Percentiles rank a stretch among this genome's conserved stretches.
Evolutionary conservation across 2,113 vertebrate species (phyloP).

Genomic region (Alexandromys fortis): DNA sequence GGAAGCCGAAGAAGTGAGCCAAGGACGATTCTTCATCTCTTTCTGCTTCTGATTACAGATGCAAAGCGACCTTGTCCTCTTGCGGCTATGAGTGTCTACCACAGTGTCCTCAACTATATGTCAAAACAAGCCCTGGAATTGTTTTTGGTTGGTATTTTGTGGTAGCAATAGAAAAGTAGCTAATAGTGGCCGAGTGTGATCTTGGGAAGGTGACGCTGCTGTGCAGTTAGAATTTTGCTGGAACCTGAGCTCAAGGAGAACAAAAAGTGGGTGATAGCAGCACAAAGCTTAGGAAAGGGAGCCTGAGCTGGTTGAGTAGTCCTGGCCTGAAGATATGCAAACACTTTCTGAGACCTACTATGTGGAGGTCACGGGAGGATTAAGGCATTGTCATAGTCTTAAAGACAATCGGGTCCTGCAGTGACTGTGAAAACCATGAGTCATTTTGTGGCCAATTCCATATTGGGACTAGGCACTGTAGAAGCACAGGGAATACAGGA

Average conservation of each 20-base stretch:
- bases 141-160: background rate
- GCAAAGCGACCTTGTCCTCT: background rate
- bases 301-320: background rate
- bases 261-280: background rate
- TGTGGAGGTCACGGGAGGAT: rapidly evolving
- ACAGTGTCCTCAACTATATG: background rate
- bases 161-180: background rate
- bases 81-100: background rate
- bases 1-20: background rate
- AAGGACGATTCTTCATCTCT: background rate
- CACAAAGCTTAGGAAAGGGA: background rate
- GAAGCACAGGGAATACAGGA: background rate
- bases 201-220: background rate
- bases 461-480: background rate
- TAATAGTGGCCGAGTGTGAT: background rate
- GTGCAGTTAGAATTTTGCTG: background rate
- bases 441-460: background rate
- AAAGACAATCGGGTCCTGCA: rapidly evolving
- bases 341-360: background rate
- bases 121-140: background rate
- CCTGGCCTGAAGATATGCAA: background rate
- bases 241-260: background rate
- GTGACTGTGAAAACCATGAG: background rate
- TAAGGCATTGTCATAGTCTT: background rate
- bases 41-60: background rate